Base-by-base conservation (phyloP, 2,888 invertebrate genomes). In the Drosophila cracens region DNA sequence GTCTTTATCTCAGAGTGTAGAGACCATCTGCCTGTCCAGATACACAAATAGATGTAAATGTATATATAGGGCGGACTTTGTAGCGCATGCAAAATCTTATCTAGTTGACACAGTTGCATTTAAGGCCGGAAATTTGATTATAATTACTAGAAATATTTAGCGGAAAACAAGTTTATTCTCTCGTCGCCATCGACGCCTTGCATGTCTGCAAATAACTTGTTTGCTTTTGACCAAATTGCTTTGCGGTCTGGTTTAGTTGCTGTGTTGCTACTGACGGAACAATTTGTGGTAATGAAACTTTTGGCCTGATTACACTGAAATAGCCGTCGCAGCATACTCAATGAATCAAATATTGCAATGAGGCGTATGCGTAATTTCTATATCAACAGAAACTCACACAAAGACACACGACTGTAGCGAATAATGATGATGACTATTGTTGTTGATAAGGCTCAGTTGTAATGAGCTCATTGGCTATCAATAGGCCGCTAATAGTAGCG, bases 121-220 rank as follows among this genome's bases (percentile, higher is more conserved):
- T 65, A 70, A 57, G 59, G 84, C 82, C 85, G 90, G 90, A 85
- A 89, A 89, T 79, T 87, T 73, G 71, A 66, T 83, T 87, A 76
- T 71, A 78, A 71, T 89, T 87, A 74, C 76, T 69, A 70, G 65
- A 65, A 70, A 78, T 81, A 65, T 81, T 79, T 66, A 65, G 62
- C 71, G 70, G 33, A 54, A 77, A 90, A 89, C 85, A 71, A 83
- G 85, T 83, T 85, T 86, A 68, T 70, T 63, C 71, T 46, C 61
- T 51, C 34, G 25, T 10, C 11, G 33, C 2, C 21, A 66, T 58
- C 68, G 25, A 36, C 16, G 34, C 57, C 43, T 29, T 70, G 68
- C 49, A 68, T 31, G 48, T 62, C 25, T 31, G 31, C 29, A 51
- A 21, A 21, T 69, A 87, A 79, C 90, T 63, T 58, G 86, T 83